phyloP scores from a whole-genome alignment of 2,113 vertebrate genomes.

The Panthera tigris region DNA sequence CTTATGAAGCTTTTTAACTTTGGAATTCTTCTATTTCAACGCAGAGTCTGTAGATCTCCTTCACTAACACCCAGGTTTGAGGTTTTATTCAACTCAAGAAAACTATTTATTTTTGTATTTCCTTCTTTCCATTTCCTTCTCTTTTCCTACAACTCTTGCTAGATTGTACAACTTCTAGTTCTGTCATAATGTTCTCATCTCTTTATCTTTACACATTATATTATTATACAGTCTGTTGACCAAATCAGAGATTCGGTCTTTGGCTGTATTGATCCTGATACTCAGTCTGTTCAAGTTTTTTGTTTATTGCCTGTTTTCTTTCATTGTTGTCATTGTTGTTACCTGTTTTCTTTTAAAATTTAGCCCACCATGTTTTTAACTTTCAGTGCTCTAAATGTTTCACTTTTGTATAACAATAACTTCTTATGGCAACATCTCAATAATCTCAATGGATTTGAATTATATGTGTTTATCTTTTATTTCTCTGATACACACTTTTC shows the following conservation, averaged over 20 bases:
- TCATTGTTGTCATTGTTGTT: not conserved
- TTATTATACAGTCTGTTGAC: not conserved
- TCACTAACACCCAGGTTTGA: not conserved
- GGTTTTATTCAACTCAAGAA: not conserved
- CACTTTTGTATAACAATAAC: not conserved
- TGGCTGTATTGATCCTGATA: not conserved
- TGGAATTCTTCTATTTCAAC: not conserved
- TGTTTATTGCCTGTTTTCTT: not conserved
- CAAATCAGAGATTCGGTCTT: not conserved
- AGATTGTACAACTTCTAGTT: not conserved
- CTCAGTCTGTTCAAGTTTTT: not conserved
- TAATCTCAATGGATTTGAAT: not conserved
- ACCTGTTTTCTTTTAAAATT: not conserved
- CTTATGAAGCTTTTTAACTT: not conserved
- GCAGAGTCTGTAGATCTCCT: not conserved
- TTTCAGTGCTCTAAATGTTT: not conserved
- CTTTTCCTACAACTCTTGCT: not conserved
- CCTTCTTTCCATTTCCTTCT: not conserved
- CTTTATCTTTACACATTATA: not conserved
- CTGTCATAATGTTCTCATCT: not conserved
- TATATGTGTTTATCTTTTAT: not conserved
- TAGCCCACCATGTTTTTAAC: not conserved
- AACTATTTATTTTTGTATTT: not conserved
- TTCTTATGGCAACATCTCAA: not conserved
- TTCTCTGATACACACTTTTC: not conserved